Base-by-base conservation (phyloP, 2,797 vertebrate genomes). In the Ambastaia sidthimunki region DNA sequence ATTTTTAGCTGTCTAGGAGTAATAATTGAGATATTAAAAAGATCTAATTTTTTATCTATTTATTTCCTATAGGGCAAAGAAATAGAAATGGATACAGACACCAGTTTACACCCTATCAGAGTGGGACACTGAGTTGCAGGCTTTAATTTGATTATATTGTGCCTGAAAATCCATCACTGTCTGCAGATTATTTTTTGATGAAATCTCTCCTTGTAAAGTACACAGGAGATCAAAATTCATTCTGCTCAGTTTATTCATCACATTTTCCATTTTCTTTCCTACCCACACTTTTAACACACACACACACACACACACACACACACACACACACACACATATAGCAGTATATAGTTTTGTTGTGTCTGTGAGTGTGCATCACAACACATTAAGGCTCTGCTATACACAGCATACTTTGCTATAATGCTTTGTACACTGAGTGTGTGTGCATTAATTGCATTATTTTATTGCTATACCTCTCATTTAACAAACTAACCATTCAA, bases 401-500 rank as follows among this genome's bases (percentile, higher is more conserved):
- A 55, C 19, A 19, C 15, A 55, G n/a, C 12, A 10, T 19, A n/a
- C 19, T 47, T 47, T 47, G 11, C 44, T 47, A 48, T 48, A 48
- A 48, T 48, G 47, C 15, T 48, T 12, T 48, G 47, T 48, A 4
- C 7, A 54, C 4, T 18, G 52, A n/a, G 2, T 54, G 57, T 28
- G 25, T 34, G 15, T 16, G 2, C 23, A 15, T 3, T 18, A 1
- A 65, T 37, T 19, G 2, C 31, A 18, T 77, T 52, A 41, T 41
- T 71, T 19, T 28, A 23, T 19, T 44, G 41, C 41, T n/a, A 1
- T 28, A 62, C 5, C 68, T 72, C 73, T 65, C 69, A 34, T 74
- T 81, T 66, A 66, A 65, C 81, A 70, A 21, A 59, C 25, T 47
- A 80, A 60, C 60, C 25, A 74, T 77, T 47, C 68, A 71, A 62